A percentile compares a stretch with the other conserved stretches of the same genome.
Evolutionary conservation across 53 echinoderm and acorn worm genomes (phyloP).

Genomic region (Patiria pectinifera): DNA sequence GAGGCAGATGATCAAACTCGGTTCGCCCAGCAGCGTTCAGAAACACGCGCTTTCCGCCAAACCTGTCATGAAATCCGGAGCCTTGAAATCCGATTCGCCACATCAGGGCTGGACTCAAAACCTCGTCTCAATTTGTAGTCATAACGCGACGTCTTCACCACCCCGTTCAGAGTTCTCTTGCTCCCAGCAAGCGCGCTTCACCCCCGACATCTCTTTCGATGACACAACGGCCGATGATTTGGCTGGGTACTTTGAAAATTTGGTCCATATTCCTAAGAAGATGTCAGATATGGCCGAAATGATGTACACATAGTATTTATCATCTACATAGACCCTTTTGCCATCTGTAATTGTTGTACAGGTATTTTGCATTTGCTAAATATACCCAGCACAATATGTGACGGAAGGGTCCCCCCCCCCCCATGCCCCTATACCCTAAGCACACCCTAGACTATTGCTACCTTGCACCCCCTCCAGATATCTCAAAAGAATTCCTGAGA

Average conservation of each 20-base stretch:
- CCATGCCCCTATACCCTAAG: too few species aligned
- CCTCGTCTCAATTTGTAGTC: not conserved
- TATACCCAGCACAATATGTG: too few species aligned
- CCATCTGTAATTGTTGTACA: not conserved
- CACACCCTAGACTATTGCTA: too few species aligned
- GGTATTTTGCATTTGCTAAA: too few species aligned
- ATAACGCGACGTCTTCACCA: conserved; percentile 21
- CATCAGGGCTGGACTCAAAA: conserved; percentile 34
- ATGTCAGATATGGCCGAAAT: conserved; percentile 99
- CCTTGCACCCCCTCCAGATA: too few species aligned
- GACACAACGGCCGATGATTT: conserved; percentile 95
- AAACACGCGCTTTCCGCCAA: conserved; percentile 27
- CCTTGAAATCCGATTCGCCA: conserved; percentile 25
- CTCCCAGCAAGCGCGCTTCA: conserved; percentile 90
- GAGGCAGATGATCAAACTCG: conserved; percentile 3
- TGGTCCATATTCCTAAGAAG: conserved; percentile 96
- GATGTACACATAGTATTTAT: conserved; percentile 88
- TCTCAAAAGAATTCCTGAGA: too few species aligned
- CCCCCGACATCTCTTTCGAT: conserved; percentile 80
- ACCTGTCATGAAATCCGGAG: not conserved
- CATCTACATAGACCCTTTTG: not conserved
- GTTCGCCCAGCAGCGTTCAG: conserved; percentile 11
- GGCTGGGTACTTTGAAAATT: conserved; percentile 97
- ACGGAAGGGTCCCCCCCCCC: too few species aligned
- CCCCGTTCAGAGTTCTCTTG: conserved; percentile 76